Base-by-base conservation (phyloP, 2,797 vertebrate genomes). In the Chrosomus eos region DNA sequence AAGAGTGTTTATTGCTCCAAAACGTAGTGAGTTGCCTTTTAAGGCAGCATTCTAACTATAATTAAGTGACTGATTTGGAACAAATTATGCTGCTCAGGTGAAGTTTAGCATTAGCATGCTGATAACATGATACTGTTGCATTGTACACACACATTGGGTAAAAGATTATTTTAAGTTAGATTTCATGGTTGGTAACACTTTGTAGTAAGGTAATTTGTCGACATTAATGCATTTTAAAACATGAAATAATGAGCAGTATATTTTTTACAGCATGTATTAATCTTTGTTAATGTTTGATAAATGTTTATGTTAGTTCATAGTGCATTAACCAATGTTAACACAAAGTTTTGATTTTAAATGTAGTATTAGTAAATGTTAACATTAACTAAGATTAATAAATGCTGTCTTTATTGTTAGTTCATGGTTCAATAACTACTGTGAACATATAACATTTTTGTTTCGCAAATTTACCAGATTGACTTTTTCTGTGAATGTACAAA, bases 61-160 rank as follows among this genome's bases (percentile, higher is more conserved):
- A 26, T 43, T 40, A 77, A 77, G 36, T 77, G 23, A 77, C 8
- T 1, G 5, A 62, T 82, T 48, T 82, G 14, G 28, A 82, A 19
- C 21, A 26, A 33, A 45, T 75, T 58, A 75, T 75, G 51, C 11
- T 75, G 0, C 31, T 55, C 6, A 14, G 48, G 19, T 21, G 11
- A 55, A 55, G 48, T 23, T 53, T 8, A 75, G 31, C 7, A 3
- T 75, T 55, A 55, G 21, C 73, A 23, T 53, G 10, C 33, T 36
- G 28, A 31, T 53, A 55, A n/a, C 10, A 6, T 74, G 6, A 51
- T 13, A 74, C 21, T 51, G 28, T 9, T 71, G 40, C 38, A 71
- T 26, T 43, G 68, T 40, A 26, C 23, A 71, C 1, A n/a, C n/a
- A 71, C 6, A 23, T 43, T 43, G 23, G 38, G 38, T 40, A 71